Conservation (phyloP, 2,797 vertebrate genomes). For the Cyprinella venusta region DNA sequence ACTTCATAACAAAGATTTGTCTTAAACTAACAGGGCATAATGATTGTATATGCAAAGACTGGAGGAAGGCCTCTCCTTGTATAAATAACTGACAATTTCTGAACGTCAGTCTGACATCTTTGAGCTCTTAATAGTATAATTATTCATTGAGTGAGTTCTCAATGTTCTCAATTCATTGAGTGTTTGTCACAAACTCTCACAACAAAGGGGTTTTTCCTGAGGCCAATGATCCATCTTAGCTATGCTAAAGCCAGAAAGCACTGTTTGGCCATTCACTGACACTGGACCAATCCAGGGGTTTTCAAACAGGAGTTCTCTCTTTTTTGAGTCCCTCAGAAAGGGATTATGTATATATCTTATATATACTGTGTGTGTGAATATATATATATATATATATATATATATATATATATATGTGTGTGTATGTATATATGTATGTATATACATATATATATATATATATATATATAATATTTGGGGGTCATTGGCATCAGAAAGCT, state of each 20-base stretch:
- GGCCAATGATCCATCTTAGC: background rate
- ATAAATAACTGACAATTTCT: conserved; percentile 9
- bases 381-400: too few species aligned
- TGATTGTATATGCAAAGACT: background rate
- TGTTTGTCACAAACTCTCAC: conserved; percentile 18
- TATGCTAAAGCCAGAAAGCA: background rate
- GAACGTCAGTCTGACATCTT: background rate
- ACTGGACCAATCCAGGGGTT: background rate
- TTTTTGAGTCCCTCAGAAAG: too few species aligned
- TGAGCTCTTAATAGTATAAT: conserved; percentile 27
- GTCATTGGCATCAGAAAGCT: too few species aligned
- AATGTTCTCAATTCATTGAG: too few species aligned
- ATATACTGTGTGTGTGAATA: too few species aligned
- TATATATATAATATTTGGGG: too few species aligned
- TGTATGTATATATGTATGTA: too few species aligned
- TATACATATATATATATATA: too few species aligned
- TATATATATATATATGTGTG: too few species aligned
- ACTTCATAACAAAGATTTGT: background rate
- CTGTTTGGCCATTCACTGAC: background rate
- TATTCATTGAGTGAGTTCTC: conserved; percentile 32
- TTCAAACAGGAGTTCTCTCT: background rate
- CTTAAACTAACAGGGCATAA: background rate
- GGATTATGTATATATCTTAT: too few species aligned
- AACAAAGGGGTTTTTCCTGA: background rate
- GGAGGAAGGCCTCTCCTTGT: background rate